A percentile compares a stretch with the other conserved stretches of the same genome.
Evolutionary conservation across 2,888 invertebrate species (phyloP).

Genomic region (Epistrophe grossulariae): DNA sequence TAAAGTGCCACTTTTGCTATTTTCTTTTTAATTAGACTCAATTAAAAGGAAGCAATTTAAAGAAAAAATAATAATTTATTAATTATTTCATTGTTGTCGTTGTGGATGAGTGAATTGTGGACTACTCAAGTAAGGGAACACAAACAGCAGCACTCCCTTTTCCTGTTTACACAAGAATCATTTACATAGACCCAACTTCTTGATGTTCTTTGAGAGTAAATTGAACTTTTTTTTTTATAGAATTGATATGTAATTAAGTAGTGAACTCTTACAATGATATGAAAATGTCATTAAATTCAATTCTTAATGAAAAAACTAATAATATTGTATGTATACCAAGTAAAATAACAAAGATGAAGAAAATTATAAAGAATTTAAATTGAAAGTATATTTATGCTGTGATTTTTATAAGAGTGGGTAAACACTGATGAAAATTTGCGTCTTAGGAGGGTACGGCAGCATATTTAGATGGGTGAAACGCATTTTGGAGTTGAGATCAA

Average conservation of each 20-base stretch:
- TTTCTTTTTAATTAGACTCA: conserved; percentile 45
- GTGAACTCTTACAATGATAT: conserved; percentile 36
- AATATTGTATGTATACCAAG: neutral
- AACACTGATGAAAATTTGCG: too few species aligned
- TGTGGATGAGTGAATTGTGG: neutral
- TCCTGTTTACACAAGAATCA: conserved; percentile 11
- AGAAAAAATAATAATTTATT: conserved; percentile 63
- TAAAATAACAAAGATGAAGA: too few species aligned
- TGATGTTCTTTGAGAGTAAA: conserved; percentile 36
- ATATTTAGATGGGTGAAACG: too few species aligned
- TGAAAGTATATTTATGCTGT: too few species aligned
- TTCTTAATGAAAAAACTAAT: conserved; percentile 34
- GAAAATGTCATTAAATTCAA: conserved; percentile 60
- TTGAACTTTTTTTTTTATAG: conserved; percentile 35
- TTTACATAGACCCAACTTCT: neutral
- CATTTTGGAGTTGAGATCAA: too few species aligned
- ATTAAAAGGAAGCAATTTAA: conserved; percentile 52
- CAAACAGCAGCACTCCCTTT: conserved; percentile 5
- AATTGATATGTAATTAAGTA: conserved; percentile 71
- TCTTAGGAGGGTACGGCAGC: too few species aligned
- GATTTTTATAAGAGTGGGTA: too few species aligned
- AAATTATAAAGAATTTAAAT: too few species aligned
- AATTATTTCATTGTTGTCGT: conserved; percentile 22
- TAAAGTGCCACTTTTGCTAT: neutral
- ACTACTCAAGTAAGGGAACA: neutral